These are phyloP conservation scores for Tricholaema leucomelas DNA, from an alignment of 2,113 vertebrate genomes.

Conservation along the genomic window DNA sequence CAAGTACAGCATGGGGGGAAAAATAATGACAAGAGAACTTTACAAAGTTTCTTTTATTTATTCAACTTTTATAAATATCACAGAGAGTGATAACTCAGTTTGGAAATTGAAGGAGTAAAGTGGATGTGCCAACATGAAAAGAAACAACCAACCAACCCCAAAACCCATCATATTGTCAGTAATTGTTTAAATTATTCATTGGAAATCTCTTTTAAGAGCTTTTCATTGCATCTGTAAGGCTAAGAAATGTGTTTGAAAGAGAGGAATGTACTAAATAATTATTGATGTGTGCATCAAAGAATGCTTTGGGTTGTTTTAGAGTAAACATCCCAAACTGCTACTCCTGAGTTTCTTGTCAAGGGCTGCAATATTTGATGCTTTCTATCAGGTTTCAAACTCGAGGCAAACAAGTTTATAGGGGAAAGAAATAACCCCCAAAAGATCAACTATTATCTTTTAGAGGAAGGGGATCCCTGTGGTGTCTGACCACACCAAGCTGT, in stretches of 20 bases:
- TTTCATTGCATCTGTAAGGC: constrained; percentile 25
- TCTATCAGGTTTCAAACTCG: constrained; percentile 10
- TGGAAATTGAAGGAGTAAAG: constrained; percentile 37
- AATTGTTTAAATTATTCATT: constrained; percentile 65
- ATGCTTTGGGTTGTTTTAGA: constrained; percentile 45
- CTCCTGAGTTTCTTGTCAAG: constrained; percentile 34
- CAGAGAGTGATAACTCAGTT: constrained; percentile 1
- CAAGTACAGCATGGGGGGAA: background rate
- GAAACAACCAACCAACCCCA: too few relatives aligned
- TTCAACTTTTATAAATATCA: constrained; percentile 38
- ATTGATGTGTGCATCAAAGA: constrained; percentile 52
- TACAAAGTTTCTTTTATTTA: background rate
- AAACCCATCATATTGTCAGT: constrained; percentile 45
- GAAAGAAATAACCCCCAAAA: background rate
- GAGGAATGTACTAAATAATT: constrained; percentile 49
- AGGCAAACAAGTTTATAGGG: constrained; percentile 4
- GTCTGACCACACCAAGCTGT: too few relatives aligned
- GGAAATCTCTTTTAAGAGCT: constrained; percentile 56
- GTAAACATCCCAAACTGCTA: constrained; percentile 23
- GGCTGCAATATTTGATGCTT: constrained; percentile 39
- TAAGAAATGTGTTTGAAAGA: constrained; percentile 34
- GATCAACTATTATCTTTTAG: constrained; percentile 19
- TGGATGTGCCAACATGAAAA: constrained; percentile 11
- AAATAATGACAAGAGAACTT: background rate
- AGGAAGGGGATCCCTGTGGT: background rate